Conservation (phyloP, 1,140 invertebrate genomes). For the Brachionus asplanchnoidis region DNA sequence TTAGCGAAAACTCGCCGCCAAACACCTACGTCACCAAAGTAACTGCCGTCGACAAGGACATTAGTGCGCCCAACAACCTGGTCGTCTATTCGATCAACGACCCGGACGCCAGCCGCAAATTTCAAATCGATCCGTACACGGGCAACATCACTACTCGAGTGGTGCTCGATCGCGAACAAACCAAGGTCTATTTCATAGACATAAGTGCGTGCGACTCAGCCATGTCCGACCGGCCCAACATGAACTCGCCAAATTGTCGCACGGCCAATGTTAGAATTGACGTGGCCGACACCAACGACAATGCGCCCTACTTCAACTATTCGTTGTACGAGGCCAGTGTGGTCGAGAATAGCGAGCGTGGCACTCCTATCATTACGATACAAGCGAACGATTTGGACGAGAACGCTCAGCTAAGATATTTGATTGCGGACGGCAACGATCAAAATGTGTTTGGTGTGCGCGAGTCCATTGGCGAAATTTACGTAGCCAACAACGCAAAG, state of each 20-base stretch:
- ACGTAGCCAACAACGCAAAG: slow-evolving; percentile 85
- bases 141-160: slow-evolving; percentile 88
- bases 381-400: slow-evolving; percentile 96
- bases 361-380: slow-evolving; percentile 89
- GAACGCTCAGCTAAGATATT: slow-evolving; percentile 97
- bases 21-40: slow-evolving; percentile 92
- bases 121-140: slow-evolving; percentile 84
- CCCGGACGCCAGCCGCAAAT: slow-evolving; percentile 51
- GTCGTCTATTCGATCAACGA: slow-evolving; percentile 38
- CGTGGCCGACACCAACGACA: slow-evolving; percentile 96
- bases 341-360: slow-evolving; percentile 93
- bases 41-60: slow-evolving; percentile 90
- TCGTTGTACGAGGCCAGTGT: slow-evolving; percentile 90
- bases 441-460: slow-evolving; percentile 93
- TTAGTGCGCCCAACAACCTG: slow-evolving; percentile 52
- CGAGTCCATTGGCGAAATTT: slow-evolving; percentile 93
- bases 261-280: slow-evolving; percentile 69
- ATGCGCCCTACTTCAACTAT: slow-evolving; percentile 92
- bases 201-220: slow-evolving; percentile 86
- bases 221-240: slow-evolving; percentile 71
- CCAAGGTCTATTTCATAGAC: slow-evolving; percentile 86
- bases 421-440: slow-evolving; percentile 96
- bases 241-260: slow-evolving; percentile 39
- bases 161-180: slow-evolving; percentile 87
- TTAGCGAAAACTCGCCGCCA: slow-evolving; percentile 67